These are phyloP conservation scores for Encarsia formosa DNA, from an alignment of 2,888 invertebrate genomes.

Conservation along the genomic window DNA sequence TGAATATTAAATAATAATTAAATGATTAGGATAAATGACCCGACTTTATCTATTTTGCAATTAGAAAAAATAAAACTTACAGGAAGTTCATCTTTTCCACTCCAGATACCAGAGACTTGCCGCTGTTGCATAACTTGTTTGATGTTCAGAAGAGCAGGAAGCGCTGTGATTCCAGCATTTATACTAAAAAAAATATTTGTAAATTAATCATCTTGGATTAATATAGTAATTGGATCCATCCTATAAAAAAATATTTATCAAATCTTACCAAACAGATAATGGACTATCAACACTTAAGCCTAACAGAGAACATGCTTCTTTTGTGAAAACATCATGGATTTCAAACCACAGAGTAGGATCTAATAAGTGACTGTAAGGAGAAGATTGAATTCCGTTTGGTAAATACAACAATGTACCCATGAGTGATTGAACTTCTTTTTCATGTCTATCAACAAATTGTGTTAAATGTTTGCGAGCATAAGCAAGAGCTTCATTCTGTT, in stretches of 20 bases:
- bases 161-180: conserved; percentile 86
- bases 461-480: conserved; percentile 85
- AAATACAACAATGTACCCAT: conserved; percentile 83
- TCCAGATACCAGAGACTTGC: conserved; percentile 92
- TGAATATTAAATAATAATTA: background rate
- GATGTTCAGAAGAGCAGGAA: conserved; percentile 92
- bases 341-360: conserved; percentile 72
- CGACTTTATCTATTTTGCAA: conserved; percentile 1
- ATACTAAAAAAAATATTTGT: conserved; percentile 60
- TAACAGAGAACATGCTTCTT: conserved; percentile 86
- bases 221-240: too few relatives aligned
- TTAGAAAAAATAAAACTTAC: conserved; percentile 52
- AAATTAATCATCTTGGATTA: too few relatives aligned
- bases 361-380: conserved; percentile 74
- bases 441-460: conserved; percentile 71
- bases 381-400: conserved; percentile 71
- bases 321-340: conserved; percentile 82
- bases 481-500: conserved; percentile 78
- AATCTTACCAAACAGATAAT: conserved; percentile 74
- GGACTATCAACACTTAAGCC: conserved; percentile 88
- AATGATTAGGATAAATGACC: background rate
- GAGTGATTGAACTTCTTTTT: conserved; percentile 77
- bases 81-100: conserved; percentile 91
- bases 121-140: conserved; percentile 86
- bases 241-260: conserved; percentile 10